These are phyloP conservation scores for Oryzias curvinotus DNA, from an alignment of 2,113 vertebrate genomes.

Conservation along the genomic window DNA sequence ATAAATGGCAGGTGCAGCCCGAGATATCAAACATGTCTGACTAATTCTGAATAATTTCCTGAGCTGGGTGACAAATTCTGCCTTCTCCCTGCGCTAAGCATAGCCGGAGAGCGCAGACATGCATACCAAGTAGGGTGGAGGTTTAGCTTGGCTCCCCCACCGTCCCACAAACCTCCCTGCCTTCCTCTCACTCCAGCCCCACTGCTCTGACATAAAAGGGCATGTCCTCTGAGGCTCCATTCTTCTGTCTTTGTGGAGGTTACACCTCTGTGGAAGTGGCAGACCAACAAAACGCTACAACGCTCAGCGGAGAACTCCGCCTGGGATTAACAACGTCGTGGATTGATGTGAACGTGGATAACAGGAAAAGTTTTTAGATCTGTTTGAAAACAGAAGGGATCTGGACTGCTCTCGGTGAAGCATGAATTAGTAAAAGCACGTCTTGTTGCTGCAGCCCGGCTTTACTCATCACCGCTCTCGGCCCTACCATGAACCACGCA, in stretches of 20 bases:
- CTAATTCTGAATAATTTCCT: constrained; percentile 63
- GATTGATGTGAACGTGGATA: constrained; percentile 16
- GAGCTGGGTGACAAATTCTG: constrained; percentile 63
- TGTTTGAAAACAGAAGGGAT: constrained; percentile 19
- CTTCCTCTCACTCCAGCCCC: constrained; percentile 11
- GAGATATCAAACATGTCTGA: constrained; percentile 56
- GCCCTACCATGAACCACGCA: constrained; percentile 38
- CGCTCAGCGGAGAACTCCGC: constrained; percentile 1
- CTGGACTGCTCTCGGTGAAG: constrained; percentile 9
- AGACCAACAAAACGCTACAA: constrained; percentile 5
- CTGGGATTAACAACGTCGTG: constrained; percentile 16
- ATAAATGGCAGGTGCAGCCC: constrained; percentile 52
- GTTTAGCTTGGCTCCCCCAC: constrained; percentile 56
- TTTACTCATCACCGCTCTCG: constrained; percentile 36
- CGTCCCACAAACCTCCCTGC: constrained; percentile 30
- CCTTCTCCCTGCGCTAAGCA: constrained; percentile 55
- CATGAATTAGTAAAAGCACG: constrained; percentile 18
- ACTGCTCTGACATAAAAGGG: constrained; percentile 58
- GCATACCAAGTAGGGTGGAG: constrained; percentile 70
- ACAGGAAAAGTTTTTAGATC: constrained; percentile 12
- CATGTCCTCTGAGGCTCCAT: constrained; percentile 55
- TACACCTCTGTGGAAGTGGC: constrained; percentile 29
- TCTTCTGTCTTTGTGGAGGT: constrained; percentile 35
- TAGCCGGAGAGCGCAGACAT: constrained; percentile 48
- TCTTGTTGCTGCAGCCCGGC: constrained; percentile 3